Conservation (phyloP, 1,140 invertebrate genomes). For the Neodiprion virginianus region DNA sequence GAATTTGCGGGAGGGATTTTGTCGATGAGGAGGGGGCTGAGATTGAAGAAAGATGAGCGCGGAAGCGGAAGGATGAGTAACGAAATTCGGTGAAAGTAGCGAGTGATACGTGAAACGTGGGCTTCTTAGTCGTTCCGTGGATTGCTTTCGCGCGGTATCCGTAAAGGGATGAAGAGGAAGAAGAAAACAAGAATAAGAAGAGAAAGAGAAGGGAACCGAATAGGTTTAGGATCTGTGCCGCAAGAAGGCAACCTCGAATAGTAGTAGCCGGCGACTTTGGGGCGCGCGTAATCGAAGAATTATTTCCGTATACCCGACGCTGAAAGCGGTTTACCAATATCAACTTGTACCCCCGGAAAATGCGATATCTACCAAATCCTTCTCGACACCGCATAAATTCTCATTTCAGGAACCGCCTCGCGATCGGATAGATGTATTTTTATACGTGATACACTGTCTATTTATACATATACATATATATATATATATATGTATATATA, state of each 20-base stretch:
- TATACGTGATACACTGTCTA: too few relatives aligned
- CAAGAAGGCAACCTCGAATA: too few relatives aligned
- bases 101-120: neutral
- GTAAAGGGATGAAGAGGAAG: neutral
- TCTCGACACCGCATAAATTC: slow-evolving; percentile 7
- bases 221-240: too few relatives aligned
- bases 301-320: neutral
- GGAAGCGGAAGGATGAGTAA: neutral
- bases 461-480: too few relatives aligned
- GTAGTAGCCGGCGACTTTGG: neutral
- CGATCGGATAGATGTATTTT: too few relatives aligned
- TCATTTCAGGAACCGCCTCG: neutral
- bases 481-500: too few relatives aligned
- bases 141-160: neutral
- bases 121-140: neutral
- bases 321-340: slow-evolving; percentile 5
- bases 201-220: too few relatives aligned
- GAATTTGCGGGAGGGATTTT: neutral
- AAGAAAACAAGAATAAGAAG: neutral
- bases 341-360: neutral
- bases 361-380: neutral
- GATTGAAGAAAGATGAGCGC: neutral
- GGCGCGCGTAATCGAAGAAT: slow-evolving; percentile 6
- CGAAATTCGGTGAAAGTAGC: neutral
- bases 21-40: neutral